Percentiles rank a stretch among this genome's conserved stretches.
Conservation (phyloP, 2,797 vertebrate genomes). For the Thaleichthys pacificus region DNA sequence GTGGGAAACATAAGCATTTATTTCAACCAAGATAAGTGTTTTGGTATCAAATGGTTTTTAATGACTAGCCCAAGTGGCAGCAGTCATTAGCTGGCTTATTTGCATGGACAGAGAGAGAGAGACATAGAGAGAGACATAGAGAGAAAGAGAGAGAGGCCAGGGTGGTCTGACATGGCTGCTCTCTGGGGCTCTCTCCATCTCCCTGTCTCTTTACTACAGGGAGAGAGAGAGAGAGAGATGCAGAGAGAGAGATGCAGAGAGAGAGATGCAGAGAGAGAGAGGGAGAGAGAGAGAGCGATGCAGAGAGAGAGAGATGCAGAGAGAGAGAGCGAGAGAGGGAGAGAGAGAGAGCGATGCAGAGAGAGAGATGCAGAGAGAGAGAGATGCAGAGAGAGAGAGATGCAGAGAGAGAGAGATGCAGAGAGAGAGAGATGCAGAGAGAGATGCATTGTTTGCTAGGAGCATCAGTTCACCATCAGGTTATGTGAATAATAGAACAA, state of each 20-base stretch:
- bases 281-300: too few species aligned
- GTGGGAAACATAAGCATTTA: slow-evolving; percentile 59
- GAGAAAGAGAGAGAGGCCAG: background rate
- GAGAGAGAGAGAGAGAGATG: background rate
- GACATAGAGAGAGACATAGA: background rate
- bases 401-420: background rate
- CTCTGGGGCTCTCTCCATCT: background rate
- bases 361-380: background rate
- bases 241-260: slow-evolving; percentile 1
- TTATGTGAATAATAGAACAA: slow-evolving; percentile 18
- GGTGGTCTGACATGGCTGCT: too few species aligned
- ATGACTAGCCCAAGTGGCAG: slow-evolving; percentile 69
- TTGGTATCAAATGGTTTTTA: slow-evolving; percentile 73
- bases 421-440: background rate
- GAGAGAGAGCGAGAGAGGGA: slow-evolving; percentile 4
- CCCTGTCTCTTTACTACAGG: too few species aligned
- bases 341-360: background rate
- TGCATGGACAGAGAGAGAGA: slow-evolving; percentile 52
- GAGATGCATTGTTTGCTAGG: background rate
- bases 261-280: too few species aligned
- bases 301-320: background rate
- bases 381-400: too few species aligned
- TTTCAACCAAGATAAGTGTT: slow-evolving; percentile 60
- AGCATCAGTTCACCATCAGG: slow-evolving; percentile 8
- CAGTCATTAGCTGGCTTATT: slow-evolving; percentile 70